Base-by-base conservation (phyloP, 2,888 invertebrate species). In the Anoncus sp. region DNA sequence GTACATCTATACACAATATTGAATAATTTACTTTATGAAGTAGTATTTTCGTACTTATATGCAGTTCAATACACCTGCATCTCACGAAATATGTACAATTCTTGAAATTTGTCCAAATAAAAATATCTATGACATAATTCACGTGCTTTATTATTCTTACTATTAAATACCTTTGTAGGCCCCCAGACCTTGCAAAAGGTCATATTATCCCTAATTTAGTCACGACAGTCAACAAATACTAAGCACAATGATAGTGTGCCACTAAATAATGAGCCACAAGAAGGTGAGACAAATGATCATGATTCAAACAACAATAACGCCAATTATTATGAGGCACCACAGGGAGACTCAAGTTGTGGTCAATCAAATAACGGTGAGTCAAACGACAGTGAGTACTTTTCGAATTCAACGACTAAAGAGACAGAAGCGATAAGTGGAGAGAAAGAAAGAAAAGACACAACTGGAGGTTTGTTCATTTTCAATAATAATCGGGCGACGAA, bases 1-100 rank as follows among this genome's bases (percentile, higher is more conserved):
- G 31, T 31, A 31, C 7, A 47, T 47, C 16, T 47, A 47, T 18
- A 47, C 47, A 18, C 18, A 3, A 43, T 10, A 47, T 47, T n/a
- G 18, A 47, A 18, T 18, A 47, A 16, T 2, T n/a, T 47, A 20
- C 1, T 18, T 43, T 2, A 43, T 16, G 16, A 43, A 43, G 1
- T 43, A 43, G 18, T 47, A 7, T 47, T 18, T 47, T 47, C 18
- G 31, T 18, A 47, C 18, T 2, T 20, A 1, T 18, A 47, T 31
- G 47, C 47, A 18, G 18, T 18, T 5, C 18, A 9, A 18, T 47
- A 18, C 43, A n/a, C 43, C n/a, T 43, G 43, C 43, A 14, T 43
- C 16, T 43, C 47, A 47, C 18, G 47, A 20, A 47, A 47, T 47
- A 47, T 47, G 20, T 47, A 47, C 47, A 47, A 47, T 47, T 47